Conservation (phyloP, 1,140 invertebrate genomes). For the Lepidurus couesii region DNA sequence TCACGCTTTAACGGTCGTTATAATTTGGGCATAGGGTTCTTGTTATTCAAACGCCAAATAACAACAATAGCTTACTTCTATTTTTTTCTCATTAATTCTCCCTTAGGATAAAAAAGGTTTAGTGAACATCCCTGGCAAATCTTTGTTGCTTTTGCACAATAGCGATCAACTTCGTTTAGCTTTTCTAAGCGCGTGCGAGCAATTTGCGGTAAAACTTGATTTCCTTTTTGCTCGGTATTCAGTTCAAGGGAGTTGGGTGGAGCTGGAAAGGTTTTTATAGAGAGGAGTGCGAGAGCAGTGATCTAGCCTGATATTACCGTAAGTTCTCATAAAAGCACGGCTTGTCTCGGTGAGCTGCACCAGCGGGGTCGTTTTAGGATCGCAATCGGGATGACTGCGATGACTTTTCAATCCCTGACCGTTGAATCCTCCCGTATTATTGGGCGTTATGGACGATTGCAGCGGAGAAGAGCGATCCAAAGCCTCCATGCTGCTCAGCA, state of each 20-base stretch:
- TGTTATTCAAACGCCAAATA: background rate
- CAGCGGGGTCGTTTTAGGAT: background rate
- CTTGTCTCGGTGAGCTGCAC: conserved; percentile 12
- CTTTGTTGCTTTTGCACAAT: background rate
- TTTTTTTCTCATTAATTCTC: background rate
- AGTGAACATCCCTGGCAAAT: background rate
- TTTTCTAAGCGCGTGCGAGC: background rate
- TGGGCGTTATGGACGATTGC: background rate
- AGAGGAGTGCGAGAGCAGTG: background rate
- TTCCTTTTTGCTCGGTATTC: background rate
- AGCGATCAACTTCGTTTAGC: background rate
- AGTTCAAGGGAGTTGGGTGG: background rate
- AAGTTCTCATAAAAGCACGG: conserved; percentile 16
- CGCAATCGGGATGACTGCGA: background rate
- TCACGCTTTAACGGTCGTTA: background rate
- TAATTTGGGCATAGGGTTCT: background rate
- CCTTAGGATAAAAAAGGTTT: background rate
- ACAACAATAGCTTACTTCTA: background rate
- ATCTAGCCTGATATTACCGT: background rate
- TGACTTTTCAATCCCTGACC: conserved; percentile 18
- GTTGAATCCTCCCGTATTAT: conserved; percentile 14
- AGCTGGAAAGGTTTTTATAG: background rate
- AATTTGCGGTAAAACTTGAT: background rate
- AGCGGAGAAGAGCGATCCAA: background rate
- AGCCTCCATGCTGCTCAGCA: conserved; percentile 16